Evolutionary conservation across 2,888 invertebrate genomes (phyloP).

Genomic region (Lochmaea crataegi): DNA sequence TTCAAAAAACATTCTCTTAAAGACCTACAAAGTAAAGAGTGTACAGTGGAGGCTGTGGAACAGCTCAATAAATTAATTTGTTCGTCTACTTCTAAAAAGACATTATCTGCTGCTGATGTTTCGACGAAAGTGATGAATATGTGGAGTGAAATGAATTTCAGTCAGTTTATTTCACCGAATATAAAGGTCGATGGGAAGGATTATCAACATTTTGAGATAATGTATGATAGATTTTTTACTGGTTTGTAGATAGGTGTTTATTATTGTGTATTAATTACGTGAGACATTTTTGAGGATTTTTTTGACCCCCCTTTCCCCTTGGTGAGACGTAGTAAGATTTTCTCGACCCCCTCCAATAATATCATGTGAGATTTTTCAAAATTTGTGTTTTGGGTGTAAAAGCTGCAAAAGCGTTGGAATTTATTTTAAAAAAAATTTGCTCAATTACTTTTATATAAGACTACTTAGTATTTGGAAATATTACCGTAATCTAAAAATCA

Average conservation of each 20-base stretch:
- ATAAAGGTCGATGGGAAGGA: slow-evolving; percentile 45
- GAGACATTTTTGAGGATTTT: no score
- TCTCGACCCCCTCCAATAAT: no score
- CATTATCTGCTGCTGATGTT: slow-evolving; percentile 38
- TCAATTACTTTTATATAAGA: no score
- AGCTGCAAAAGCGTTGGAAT: no score
- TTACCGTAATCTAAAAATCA: no score
- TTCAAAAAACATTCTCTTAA: slow-evolving; percentile 43
- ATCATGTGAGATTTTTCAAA: no score
- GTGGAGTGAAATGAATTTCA: slow-evolving; percentile 51
- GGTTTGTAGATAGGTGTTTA: slow-evolving; percentile 22
- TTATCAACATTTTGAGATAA: slow-evolving; percentile 49
- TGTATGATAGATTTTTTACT: slow-evolving; percentile 43
- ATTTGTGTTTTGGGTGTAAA: no score
- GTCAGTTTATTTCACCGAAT: slow-evolving; percentile 47
- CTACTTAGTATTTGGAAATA: no score
- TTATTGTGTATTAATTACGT: no score
- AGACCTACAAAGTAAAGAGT: slow-evolving; percentile 45
- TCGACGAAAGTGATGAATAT: slow-evolving; percentile 45
- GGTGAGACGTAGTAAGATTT: no score
- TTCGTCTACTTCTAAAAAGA: slow-evolving; percentile 43
- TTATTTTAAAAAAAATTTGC: no score
- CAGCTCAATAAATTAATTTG: slow-evolving; percentile 43
- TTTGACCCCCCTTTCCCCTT: no score
- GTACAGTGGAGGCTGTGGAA: slow-evolving; percentile 45